Base-by-base conservation (phyloP, 2,113 vertebrate genomes). In the Elgaria multicarinata region DNA sequence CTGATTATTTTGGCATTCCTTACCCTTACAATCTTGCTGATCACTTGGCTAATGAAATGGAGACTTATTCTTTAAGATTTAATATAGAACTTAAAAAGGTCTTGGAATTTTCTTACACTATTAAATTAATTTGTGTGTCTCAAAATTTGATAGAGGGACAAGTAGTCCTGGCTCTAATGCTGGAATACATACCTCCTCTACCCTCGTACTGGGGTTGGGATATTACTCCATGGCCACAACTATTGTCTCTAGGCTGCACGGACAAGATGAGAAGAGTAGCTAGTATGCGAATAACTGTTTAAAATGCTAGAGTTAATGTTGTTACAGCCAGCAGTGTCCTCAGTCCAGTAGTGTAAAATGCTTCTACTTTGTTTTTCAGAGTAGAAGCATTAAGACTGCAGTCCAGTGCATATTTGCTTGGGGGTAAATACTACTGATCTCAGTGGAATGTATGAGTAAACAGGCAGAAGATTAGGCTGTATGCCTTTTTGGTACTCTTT, bases 1-100 rank as follows among this genome's bases (percentile, higher is more conserved):
- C 97, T 50, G 97, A 97, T 96, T 97, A 97, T 89, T 98, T 98
- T 94, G 97, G 97, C 89, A 97, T 98, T 80, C 97, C 97, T 36
- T 97, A 97, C 85, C 97, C 97, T 0, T 97, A 95, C 64, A 97
- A 85, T 88, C 87, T 98, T 67, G 96, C 96, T 64, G 97, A 97
- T 90, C 96, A 97, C 87, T 95, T 97, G 93, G 97, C 96, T 92
- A 97, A 95, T 95, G 97, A 98, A 96, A 96, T 97, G 96, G 97
- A 97, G 93, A 95, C 91, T 0, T 94, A 96, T 80, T 96, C 95
- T 94, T 97, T 95, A 95, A 97, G 93, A 94, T 96, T 95, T 95
- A 96, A 95, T 88, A 93, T 83, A 94, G 97, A 98, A 92, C 96
- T 97, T 93, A 96, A 97, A 97, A 97, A 97, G 96, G 97, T 97